These are phyloP conservation scores for Anastrepha obliqua DNA, from an alignment of 1,140 invertebrate species.

Conservation along the genomic window DNA sequence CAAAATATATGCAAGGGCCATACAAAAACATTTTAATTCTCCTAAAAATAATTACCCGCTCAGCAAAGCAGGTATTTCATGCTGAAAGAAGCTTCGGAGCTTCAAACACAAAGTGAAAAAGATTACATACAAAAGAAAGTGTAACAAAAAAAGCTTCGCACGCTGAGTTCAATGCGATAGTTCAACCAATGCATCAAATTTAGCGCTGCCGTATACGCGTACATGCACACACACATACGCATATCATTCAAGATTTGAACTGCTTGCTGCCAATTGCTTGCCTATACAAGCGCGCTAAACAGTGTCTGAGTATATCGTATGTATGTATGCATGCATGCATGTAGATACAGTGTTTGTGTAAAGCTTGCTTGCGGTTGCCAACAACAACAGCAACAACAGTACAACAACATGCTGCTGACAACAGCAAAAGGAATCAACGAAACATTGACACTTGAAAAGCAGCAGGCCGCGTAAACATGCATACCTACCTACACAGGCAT, in stretches of 20 bases:
- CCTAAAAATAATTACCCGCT: too few species aligned
- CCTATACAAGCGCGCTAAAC: neutral
- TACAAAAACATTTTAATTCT: too few species aligned
- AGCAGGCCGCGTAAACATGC: neutral
- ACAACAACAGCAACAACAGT: neutral
- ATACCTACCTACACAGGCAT: too few species aligned
- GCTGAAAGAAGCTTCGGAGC: too few species aligned
- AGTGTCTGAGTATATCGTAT: neutral
- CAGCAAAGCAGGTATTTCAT: too few species aligned
- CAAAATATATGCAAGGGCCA: too few species aligned
- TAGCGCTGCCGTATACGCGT: neutral
- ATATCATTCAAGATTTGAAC: neutral
- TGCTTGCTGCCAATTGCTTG: too few species aligned
- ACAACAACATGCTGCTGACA: neutral
- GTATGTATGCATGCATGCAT: neutral
- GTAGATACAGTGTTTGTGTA: too few species aligned
- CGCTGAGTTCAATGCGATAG: conserved; percentile 17
- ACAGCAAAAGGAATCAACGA: neutral
- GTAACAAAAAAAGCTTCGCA: too few species aligned
- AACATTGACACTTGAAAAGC: conserved; percentile 26
- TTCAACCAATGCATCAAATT: conserved; percentile 48
- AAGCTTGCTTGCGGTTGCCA: conserved; percentile 34
- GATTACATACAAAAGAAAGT: too few species aligned
- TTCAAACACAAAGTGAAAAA: too few species aligned
- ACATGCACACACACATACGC: neutral